Conservation (phyloP, 2,797 vertebrate genomes). For the Synaphobranchus kaupii region DNA sequence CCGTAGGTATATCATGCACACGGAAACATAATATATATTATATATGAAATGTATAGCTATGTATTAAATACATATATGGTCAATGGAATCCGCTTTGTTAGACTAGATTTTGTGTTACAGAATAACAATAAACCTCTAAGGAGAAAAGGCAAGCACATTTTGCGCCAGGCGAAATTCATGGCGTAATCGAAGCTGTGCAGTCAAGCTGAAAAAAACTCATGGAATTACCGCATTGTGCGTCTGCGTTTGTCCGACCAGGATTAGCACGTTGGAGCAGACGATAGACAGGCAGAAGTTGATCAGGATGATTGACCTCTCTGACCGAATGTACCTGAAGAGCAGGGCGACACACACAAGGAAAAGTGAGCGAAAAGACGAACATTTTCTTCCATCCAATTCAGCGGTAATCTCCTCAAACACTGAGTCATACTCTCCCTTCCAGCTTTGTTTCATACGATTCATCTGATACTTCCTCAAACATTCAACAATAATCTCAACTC, state of each 20-base stretch:
- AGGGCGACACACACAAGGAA: neutral
- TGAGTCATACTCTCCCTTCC: neutral
- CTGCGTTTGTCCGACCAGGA: slow-evolving; percentile 97
- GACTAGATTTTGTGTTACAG: neutral
- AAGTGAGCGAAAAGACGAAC: slow-evolving; percentile 20
- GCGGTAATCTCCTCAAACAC: neutral
- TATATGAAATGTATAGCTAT: neutral
- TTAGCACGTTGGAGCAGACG: slow-evolving; percentile 98
- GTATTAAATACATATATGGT: neutral
- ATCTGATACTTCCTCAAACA: neutral
- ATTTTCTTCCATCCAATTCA: neutral
- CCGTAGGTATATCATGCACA: neutral
- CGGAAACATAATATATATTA: neutral
- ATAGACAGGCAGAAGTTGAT: slow-evolving; percentile 99
- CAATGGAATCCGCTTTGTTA: neutral
- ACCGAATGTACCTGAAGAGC: slow-evolving; percentile 89
- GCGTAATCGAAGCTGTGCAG: neutral
- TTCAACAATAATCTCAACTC: neutral
- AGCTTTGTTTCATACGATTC: neutral
- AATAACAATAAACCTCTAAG: slow-evolving; percentile 8
- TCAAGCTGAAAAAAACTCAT: neutral
- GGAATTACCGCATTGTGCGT: slow-evolving; percentile 92
- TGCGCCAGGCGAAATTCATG: neutral
- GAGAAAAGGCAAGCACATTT: slow-evolving; percentile 14
- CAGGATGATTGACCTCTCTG: slow-evolving; percentile 96